Evolutionary conservation across 2,113 vertebrate genomes (phyloP).

Genomic region (Thermophis baileyi): DNA sequence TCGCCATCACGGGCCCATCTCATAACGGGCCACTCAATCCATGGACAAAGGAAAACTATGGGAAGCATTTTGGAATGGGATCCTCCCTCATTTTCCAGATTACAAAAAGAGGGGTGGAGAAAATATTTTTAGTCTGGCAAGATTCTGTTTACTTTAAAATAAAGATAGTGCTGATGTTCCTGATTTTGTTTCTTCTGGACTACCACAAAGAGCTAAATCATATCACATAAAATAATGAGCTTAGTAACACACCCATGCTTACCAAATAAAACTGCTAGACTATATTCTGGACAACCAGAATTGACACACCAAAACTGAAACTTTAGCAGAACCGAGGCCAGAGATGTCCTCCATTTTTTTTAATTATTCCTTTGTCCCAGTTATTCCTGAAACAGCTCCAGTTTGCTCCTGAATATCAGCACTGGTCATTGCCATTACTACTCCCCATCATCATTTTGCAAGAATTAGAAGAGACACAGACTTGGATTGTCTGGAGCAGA

Average conservation of each 20-base stretch:
- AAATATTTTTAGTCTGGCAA: neutral
- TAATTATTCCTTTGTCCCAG: neutral
- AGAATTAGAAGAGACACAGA: neutral
- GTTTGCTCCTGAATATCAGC: neutral
- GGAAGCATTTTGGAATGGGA: neutral
- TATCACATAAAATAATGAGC: neutral
- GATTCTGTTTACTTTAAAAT: neutral
- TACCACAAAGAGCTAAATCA: neutral
- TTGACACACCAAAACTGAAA: neutral
- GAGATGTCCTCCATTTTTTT: neutral
- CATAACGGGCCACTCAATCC: neutral
- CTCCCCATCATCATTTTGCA: neutral
- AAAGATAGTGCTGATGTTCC: neutral
- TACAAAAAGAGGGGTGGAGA: neutral
- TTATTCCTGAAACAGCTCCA: neutral
- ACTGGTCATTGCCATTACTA: neutral
- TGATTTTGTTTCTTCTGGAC: neutral
- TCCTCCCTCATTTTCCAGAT: neutral
- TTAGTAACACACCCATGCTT: neutral
- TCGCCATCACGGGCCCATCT: no score
- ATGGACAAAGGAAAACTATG: neutral
- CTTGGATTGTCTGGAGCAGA: neutral
- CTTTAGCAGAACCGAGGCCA: neutral
- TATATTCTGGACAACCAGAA: neutral
- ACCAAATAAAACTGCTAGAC: neutral